Conservation (phyloP, 2,113 vertebrate genomes). For the Octodon degus region DNA sequence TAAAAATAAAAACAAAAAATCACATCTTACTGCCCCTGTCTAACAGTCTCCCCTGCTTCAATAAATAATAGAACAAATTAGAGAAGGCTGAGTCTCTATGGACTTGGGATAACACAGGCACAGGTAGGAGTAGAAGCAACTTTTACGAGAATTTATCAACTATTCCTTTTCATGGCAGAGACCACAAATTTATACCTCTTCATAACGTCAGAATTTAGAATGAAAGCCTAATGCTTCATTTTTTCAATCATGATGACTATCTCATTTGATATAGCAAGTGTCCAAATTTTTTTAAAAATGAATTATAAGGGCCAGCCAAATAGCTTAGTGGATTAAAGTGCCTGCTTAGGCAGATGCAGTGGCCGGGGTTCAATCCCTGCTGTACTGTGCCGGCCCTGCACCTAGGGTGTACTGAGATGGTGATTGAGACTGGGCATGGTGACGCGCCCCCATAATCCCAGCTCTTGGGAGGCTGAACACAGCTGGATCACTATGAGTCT, state of each 20-base stretch:
- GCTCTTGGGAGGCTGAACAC: too few relatives aligned
- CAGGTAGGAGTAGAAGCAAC: not conserved
- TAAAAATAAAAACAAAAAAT: not conserved
- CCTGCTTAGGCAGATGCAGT: too few relatives aligned
- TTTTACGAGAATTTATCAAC: not conserved
- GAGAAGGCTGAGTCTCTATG: not conserved
- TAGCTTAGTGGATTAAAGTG: too few relatives aligned
- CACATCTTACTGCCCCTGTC: slow-evolving; percentile 6
- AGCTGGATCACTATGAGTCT: too few relatives aligned
- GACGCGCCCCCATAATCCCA: too few relatives aligned
- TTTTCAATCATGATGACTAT: not conserved
- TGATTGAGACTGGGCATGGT: too few relatives aligned
- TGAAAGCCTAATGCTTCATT: not conserved
- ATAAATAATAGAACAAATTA: not conserved
- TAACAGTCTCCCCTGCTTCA: not conserved
- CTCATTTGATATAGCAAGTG: not conserved
- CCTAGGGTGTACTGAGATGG: too few relatives aligned
- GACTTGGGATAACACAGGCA: not conserved
- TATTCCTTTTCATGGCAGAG: not conserved
- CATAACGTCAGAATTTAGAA: not conserved
- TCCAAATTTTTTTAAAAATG: not conserved
- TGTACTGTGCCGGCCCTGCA: too few relatives aligned
- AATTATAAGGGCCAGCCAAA: too few relatives aligned
- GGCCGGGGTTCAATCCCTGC: too few relatives aligned
- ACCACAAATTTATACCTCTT: not conserved